phyloP scores from a whole-genome alignment of 2,113 vertebrate genomes.

The Tympanuchus pallidicinctus region DNA sequence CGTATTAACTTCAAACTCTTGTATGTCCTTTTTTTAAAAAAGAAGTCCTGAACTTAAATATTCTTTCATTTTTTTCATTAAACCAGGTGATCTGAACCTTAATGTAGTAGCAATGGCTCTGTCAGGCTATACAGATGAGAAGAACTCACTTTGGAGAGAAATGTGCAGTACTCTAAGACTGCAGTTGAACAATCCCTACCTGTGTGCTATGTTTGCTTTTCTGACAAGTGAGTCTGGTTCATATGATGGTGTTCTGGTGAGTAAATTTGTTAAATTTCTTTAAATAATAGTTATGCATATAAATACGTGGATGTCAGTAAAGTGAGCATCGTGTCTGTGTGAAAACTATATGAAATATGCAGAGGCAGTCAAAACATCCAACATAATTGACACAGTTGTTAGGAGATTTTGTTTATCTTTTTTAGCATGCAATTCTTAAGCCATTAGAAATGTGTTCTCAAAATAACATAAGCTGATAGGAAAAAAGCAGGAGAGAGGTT shows the following conservation, averaged over 20 bases:
- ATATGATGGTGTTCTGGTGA: constrained; percentile 95
- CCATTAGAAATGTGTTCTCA: neutral
- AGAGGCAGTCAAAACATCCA: neutral
- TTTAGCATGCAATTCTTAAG: neutral
- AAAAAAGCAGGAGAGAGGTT: neutral
- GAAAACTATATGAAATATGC: neutral
- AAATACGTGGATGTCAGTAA: rapidly evolving
- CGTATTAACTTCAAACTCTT: neutral
- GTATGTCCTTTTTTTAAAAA: neutral
- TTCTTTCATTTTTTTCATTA: constrained; percentile 37
- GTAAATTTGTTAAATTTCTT: constrained; percentile 28
- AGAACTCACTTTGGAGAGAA: constrained; percentile 96
- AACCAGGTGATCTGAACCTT: constrained; percentile 93
- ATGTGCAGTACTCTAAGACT: constrained; percentile 96
- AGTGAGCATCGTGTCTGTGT: neutral
- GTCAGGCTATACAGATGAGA: constrained; percentile 96
- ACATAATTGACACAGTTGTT: neutral
- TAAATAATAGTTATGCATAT: neutral
- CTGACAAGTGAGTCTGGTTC: constrained; percentile 95
- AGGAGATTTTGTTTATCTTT: neutral
- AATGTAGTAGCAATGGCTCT: constrained; percentile 99
- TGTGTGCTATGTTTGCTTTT: constrained; percentile 98
- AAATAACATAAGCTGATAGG: neutral
- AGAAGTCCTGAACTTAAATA: neutral
- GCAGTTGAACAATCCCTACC: constrained; percentile 94